A percentile compares a stretch with the other conserved stretches of the same genome.
Conservation (phyloP, 23 tunicate species). For the Aplidium turbinatum region DNA sequence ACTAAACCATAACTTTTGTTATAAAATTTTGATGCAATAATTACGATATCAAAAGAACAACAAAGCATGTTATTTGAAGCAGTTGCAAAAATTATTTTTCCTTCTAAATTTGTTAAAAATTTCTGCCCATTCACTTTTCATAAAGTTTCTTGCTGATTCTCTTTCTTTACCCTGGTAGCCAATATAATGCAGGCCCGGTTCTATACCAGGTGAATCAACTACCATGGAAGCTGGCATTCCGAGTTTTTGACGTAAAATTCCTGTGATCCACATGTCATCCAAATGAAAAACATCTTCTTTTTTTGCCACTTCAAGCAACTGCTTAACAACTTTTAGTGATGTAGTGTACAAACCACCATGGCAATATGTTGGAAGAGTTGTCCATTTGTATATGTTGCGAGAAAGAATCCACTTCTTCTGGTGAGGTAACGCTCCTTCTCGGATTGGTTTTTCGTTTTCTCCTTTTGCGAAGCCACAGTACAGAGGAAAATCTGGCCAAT, state of each 20-base stretch:
- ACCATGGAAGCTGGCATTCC: conserved; percentile 48
- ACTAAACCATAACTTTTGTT: too few species aligned
- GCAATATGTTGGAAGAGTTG: conserved; percentile 40
- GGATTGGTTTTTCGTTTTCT: conserved; percentile 7
- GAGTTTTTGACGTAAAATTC: conserved; percentile 30
- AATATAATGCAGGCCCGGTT: not conserved
- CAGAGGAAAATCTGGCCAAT: not conserved
- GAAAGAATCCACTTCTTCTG: conserved; percentile 26
- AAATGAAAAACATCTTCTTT: conserved; percentile 2
- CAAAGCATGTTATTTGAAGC: not conserved
- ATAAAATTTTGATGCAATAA: too few species aligned
- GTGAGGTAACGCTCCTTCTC: too few species aligned
- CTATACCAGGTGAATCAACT: not conserved
- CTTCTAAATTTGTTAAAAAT: not conserved
- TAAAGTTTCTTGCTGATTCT: not conserved
- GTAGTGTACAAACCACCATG: conserved; percentile 56
- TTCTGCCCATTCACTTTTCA: not conserved
- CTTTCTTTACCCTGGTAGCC: not conserved
- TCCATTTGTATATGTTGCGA: conserved; percentile 28
- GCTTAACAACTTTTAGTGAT: conserved; percentile 2
- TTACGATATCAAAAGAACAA: too few species aligned
- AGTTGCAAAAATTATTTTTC: not conserved
- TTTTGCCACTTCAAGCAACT: conserved; percentile 12
- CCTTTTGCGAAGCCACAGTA: conserved; percentile 4
- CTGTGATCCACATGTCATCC: conserved; percentile 50